phyloP scores from a whole-genome alignment of 2,797 vertebrate genomes.

The Tangara arthus region DNA sequence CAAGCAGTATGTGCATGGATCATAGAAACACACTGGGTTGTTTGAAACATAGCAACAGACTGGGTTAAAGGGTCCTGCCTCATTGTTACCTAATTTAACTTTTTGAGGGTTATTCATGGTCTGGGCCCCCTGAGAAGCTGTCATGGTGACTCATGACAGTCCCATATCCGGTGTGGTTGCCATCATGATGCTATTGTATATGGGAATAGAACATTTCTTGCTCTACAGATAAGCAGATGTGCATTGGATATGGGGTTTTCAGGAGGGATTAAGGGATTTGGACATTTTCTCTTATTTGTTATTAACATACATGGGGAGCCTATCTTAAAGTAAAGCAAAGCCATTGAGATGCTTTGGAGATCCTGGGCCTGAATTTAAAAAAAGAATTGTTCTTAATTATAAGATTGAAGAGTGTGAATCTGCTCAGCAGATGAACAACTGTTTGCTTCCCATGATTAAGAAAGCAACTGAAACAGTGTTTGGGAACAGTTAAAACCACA shows the following conservation, averaged over 20 bases:
- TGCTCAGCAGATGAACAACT: neutral
- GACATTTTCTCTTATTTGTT: neutral
- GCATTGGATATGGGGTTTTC: neutral
- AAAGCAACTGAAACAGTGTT: neutral
- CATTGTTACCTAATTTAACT: slow-evolving; percentile 17
- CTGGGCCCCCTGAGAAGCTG: neutral
- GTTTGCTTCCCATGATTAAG: neutral
- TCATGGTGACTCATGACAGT: neutral
- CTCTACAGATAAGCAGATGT: neutral
- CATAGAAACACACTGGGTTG: slow-evolving; percentile 41
- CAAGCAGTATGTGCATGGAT: neutral
- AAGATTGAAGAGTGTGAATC: neutral
- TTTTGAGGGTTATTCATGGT: slow-evolving; percentile 1
- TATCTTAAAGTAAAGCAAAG: neutral
- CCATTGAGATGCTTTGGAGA: neutral
- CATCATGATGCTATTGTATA: neutral
- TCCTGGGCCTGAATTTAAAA: neutral
- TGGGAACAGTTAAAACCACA: neutral
- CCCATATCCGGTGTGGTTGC: neutral
- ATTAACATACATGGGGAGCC: neutral
- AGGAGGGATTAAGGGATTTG: neutral
- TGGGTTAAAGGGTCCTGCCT: neutral
- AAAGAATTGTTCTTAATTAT: neutral
- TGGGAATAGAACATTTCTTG: neutral
- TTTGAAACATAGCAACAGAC: slow-evolving; percentile 54